These are phyloP conservation scores for Macaria liturata DNA, from an alignment of 2,888 invertebrate species.

Conservation along the genomic window DNA sequence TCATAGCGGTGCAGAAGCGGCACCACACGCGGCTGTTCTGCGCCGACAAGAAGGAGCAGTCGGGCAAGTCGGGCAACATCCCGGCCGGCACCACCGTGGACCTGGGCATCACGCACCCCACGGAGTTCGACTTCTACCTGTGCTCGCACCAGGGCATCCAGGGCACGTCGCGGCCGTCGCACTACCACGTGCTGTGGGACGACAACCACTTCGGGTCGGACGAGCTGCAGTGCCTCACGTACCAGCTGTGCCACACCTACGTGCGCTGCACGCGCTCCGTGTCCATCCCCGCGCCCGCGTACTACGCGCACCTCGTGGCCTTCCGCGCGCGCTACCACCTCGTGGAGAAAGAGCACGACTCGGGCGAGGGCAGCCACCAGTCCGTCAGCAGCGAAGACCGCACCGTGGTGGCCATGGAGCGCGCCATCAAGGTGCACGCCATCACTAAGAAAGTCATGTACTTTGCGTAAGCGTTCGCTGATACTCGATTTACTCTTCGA, in stretches of 20 bases:
- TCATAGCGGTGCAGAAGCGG: slow-evolving; percentile 99
- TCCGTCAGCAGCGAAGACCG: slow-evolving; percentile 98
- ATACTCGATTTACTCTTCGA: neutral
- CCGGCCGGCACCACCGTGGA: slow-evolving; percentile 99
- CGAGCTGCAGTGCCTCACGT: slow-evolving; percentile 99
- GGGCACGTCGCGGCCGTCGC: slow-evolving; percentile 99
- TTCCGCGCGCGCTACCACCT: slow-evolving; percentile 99
- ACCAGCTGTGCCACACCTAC: slow-evolving; percentile 99
- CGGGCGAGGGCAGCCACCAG: slow-evolving; percentile 98
- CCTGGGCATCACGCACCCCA: slow-evolving; percentile 99
- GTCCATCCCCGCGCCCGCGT: slow-evolving; percentile 99
- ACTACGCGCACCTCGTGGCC: slow-evolving; percentile 99
- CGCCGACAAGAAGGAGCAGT: slow-evolving; percentile 99
- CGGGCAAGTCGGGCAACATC: slow-evolving; percentile 99
- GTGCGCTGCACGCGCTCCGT: slow-evolving; percentile 99
- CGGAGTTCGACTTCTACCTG: slow-evolving; percentile 99
- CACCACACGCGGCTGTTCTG: slow-evolving; percentile 99
- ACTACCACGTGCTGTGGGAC: slow-evolving; percentile 99
- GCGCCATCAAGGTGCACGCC: slow-evolving; percentile 99
- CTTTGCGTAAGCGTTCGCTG: slow-evolving; percentile 88
- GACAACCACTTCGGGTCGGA: slow-evolving; percentile 99
- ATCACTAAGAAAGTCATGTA: slow-evolving; percentile 99
- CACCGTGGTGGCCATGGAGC: slow-evolving; percentile 98
- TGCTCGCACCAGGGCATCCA: slow-evolving; percentile 98
- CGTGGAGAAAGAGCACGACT: slow-evolving; percentile 99